Percentiles rank a stretch among this genome's conserved stretches.
These are phyloP conservation scores for Drosophila neocordata DNA, from an alignment of 1,140 invertebrate genomes.

Conservation along the genomic window DNA sequence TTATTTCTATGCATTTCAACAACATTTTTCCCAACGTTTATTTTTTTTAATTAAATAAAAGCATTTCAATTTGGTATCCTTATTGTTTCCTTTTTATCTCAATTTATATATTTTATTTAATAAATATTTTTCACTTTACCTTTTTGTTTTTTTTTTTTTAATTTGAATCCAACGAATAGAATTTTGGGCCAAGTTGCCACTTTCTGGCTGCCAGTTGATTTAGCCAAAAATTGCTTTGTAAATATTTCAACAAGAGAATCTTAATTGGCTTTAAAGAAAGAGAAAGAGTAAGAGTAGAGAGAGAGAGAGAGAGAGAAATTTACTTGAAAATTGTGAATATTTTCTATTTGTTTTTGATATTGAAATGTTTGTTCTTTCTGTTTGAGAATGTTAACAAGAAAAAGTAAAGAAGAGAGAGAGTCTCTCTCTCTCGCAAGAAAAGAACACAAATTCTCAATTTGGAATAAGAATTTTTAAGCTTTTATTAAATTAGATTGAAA, in stretches of 20 bases:
- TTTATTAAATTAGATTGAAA: too few species aligned
- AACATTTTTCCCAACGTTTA: constrained; percentile 53
- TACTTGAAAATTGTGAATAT: not conserved
- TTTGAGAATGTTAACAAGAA: too few species aligned
- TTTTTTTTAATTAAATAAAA: constrained; percentile 71
- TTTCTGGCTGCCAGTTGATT: too few species aligned
- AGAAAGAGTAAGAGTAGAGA: not conserved
- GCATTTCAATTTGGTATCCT: constrained; percentile 6
- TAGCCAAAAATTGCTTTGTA: constrained; percentile 21
- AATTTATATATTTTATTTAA: constrained; percentile 72
- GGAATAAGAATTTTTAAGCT: too few species aligned
- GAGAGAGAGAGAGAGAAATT: too few species aligned
- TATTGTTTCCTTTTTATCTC: constrained; percentile 39
- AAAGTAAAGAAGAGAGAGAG: too few species aligned
- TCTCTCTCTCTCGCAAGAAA: too few species aligned
- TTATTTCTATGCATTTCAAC: not conserved
- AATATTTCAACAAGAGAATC: constrained; percentile 9
- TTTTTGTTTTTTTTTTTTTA: not conserved
- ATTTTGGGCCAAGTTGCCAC: constrained; percentile 5
- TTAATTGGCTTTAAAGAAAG: not conserved
- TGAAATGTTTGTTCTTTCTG: too few species aligned
- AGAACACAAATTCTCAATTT: too few species aligned
- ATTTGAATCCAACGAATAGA: too few species aligned
- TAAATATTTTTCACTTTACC: constrained; percentile 62
- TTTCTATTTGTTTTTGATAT: not conserved